phyloP scores from a whole-genome alignment of 2,113 vertebrate species.

The Riparia riparia region DNA sequence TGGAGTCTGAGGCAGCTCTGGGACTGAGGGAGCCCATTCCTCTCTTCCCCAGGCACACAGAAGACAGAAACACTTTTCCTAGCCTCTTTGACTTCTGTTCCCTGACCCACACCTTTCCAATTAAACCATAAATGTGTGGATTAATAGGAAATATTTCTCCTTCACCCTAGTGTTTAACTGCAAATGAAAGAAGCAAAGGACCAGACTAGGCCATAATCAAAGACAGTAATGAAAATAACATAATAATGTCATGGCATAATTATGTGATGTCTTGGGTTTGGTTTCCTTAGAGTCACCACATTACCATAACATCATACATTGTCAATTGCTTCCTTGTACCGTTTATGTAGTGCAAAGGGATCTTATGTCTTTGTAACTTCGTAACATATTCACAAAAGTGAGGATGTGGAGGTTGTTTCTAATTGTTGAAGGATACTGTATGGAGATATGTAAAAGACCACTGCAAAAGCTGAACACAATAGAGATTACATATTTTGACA shows the following conservation, averaged over 20 bases:
- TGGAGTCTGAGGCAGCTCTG: background rate
- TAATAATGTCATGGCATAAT: background rate
- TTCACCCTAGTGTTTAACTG: background rate
- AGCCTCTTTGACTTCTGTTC: background rate
- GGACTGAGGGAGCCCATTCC: background rate
- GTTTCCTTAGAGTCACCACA: background rate
- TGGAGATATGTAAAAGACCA: background rate
- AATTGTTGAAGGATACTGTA: rapidly evolving
- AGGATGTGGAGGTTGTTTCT: background rate
- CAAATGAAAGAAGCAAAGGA: background rate
- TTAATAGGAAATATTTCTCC: background rate
- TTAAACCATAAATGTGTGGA: background rate
- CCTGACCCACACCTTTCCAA: background rate
- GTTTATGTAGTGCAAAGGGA: background rate
- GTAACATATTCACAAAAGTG: background rate
- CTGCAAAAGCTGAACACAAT: background rate
- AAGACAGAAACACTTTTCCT: background rate
- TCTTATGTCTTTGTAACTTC: background rate
- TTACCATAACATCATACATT: background rate
- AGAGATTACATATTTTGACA: background rate
- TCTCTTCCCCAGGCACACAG: background rate
- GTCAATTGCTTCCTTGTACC: background rate
- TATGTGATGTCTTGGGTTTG: background rate
- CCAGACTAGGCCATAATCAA: background rate
- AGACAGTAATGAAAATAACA: background rate